Conservation (phyloP, 2,888 invertebrate species). For the Ceriagrion tenellum region DNA sequence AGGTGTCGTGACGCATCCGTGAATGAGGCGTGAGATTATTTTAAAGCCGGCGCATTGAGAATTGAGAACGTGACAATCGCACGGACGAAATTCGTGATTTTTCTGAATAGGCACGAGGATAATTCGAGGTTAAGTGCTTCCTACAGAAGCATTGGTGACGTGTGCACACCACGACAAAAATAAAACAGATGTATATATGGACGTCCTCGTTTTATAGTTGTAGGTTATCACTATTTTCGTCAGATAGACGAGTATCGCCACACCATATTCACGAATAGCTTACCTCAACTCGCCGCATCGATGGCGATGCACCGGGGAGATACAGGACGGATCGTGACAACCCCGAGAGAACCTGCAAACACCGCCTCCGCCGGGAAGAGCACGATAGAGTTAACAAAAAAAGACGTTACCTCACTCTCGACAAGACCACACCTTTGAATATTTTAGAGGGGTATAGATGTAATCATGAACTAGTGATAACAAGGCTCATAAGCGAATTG, state of each 20-base stretch:
- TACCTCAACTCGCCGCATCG: not conserved
- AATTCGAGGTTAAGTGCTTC: not conserved
- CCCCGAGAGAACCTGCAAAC: not conserved
- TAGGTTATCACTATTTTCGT: not conserved
- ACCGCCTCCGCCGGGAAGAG: too few species aligned
- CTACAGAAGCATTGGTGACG: not conserved
- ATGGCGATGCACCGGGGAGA: not conserved
- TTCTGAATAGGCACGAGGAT: not conserved
- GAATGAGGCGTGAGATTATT: not conserved
- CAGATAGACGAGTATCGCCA: not conserved
- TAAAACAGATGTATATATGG: not conserved
- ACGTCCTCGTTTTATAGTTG: not conserved
- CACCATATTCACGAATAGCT: not conserved
- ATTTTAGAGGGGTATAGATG: too few species aligned
- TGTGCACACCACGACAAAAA: too few species aligned
- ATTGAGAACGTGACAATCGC: not conserved
- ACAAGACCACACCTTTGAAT: too few species aligned
- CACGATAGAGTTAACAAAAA: too few species aligned
- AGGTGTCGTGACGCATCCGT: not conserved
- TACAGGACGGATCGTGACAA: not conserved
- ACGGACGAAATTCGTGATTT: not conserved
- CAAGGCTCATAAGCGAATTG: too few species aligned
- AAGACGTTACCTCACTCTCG: too few species aligned
- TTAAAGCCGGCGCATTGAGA: not conserved
- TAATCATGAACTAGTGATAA: too few species aligned